phyloP scores from a whole-genome alignment of 2,113 vertebrate genomes.

The Pygoscelis antarcticus region DNA sequence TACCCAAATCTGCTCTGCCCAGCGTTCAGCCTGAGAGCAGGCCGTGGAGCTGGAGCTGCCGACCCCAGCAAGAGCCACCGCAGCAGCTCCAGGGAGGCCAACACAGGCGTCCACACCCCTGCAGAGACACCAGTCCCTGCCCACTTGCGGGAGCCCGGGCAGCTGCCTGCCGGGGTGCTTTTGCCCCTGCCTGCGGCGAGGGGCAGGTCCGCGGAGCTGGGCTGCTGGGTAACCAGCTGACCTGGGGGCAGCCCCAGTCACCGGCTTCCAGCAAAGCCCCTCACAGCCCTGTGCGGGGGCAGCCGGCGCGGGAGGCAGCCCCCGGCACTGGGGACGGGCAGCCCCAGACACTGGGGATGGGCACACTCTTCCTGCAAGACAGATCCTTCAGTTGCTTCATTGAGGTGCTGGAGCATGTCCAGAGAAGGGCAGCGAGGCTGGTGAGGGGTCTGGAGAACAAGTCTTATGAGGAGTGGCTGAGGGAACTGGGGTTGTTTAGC shows the following conservation, averaged over 20 bases:
- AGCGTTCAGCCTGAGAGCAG: neutral
- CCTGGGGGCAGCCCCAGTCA: neutral
- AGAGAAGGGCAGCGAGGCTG: too few relatives aligned
- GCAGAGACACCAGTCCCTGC: neutral
- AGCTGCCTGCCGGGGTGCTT: neutral
- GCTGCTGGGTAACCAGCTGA: neutral
- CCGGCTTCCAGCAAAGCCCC: neutral
- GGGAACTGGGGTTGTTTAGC: too few relatives aligned
- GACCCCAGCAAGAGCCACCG: neutral
- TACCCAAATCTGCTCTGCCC: neutral
- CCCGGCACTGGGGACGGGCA: neutral
- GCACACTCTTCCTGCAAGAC: neutral
- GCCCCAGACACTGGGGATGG: too few relatives aligned
- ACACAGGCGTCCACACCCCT: neutral
- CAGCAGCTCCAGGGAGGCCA: neutral
- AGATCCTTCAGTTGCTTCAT: neutral
- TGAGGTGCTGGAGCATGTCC: too few relatives aligned
- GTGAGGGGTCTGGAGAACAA: too few relatives aligned
- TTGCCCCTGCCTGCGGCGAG: neutral
- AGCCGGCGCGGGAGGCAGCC: neutral
- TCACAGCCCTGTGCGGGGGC: neutral
- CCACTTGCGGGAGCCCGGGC: neutral
- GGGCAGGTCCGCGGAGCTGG: neutral
- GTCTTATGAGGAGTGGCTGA: too few relatives aligned
- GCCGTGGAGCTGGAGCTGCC: neutral